Evolutionary conservation across 1,140 invertebrate species (phyloP), one percentile per base, ranked within the genome.

Genomic region (Lordiphosa stackelbergi): DNA sequence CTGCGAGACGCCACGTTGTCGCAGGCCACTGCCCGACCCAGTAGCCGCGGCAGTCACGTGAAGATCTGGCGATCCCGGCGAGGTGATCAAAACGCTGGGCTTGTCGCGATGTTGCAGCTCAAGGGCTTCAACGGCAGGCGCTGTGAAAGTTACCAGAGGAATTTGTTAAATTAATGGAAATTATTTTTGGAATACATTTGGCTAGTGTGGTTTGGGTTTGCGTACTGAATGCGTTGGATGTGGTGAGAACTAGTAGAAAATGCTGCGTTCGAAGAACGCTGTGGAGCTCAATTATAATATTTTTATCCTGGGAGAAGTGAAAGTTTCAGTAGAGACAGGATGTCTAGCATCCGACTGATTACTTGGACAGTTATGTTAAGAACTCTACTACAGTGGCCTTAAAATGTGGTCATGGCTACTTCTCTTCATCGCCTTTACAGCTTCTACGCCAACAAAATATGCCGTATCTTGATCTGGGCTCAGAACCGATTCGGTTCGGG

Each of bases 1-100:
- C 60, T 72, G 69, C 61, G 57, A 66, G 64, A 45, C 37, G 66
- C 58, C 68, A 83, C 75, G 75, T 46, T 79, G 81, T 42, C 85
- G 64, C 64, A 71, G 45, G 53, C 66, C 73, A 35, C 53, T 64
- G 35, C 45, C 72, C 43, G 79, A 57, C 16, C 48, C 88, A 53
- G 88, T 87, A 19, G 47, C 49, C 43, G 69, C 60, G 16, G 54
- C 88, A 57, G 88, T 88, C 19, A 89, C 88, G 65, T 93, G 91
- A 36, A 93, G 88, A 77, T 95, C 94, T 10, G 95, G 95, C 55
- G 94, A 95, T 38, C 94, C 94, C 4, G 95, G 95, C 55, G 95
- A 96, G 58, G 95, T 96, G 70, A 96, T 94, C 78, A 95, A 90
- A 38, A 96, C 95, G 84, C 93, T 94, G 22, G 94, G 94, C 87